A percentile compares a stretch with the other conserved stretches of the same genome.
phyloP scores from a whole-genome alignment of 35 echinoderm and acorn worm genomes.

The Nesometra sesokonis region DNA sequence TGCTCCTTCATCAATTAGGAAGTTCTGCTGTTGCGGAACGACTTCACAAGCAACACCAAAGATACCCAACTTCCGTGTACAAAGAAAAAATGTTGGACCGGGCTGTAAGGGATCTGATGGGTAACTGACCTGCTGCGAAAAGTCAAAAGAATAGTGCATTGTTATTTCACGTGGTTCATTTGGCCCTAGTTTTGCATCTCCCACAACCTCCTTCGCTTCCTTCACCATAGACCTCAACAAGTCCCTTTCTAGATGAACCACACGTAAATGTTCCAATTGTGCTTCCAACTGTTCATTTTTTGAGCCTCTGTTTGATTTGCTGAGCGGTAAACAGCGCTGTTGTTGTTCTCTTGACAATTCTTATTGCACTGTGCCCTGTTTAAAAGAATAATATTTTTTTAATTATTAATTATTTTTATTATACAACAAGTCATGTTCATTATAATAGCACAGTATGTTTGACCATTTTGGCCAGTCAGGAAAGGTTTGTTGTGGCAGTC shows the following conservation, averaged over 20 bases:
- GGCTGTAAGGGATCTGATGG: slow-evolving; percentile 41
- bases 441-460: too few relatives aligned
- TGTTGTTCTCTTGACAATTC: not conserved
- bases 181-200: not conserved
- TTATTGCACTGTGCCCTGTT: too few relatives aligned
- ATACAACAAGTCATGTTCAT: too few relatives aligned
- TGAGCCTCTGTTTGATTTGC: not conserved
- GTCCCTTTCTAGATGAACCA: not conserved
- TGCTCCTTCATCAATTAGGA: slow-evolving; percentile 37
- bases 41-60: slow-evolving; percentile 44
- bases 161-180: not conserved
- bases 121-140: slow-evolving; percentile 13
- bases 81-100: slow-evolving; percentile 36
- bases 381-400: too few relatives aligned
- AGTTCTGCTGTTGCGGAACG: slow-evolving; percentile 41
- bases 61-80: slow-evolving; percentile 31
- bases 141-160: slow-evolving; percentile 20
- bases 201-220: not conserved
- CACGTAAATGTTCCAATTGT: not conserved
- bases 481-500: too few relatives aligned
- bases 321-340: not conserved
- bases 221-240: not conserved
- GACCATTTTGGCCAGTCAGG: too few relatives aligned
- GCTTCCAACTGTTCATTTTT: not conserved
- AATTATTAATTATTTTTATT: too few relatives aligned